These are phyloP conservation scores for Teleiodes luculella DNA, from an alignment of 2,888 invertebrate genomes.

Conservation along the genomic window DNA sequence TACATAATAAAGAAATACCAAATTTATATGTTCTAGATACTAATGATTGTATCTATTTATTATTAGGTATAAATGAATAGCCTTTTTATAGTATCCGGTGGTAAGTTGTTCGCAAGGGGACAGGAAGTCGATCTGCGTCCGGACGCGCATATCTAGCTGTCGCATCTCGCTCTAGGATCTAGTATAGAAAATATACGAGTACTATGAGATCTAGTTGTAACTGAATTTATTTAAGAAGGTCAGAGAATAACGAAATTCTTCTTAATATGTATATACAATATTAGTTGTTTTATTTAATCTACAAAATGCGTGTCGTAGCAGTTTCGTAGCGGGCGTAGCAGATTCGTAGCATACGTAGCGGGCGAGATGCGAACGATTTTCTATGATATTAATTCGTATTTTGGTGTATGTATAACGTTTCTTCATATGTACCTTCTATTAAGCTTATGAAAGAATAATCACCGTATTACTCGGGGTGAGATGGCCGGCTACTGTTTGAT, in stretches of 20 bases:
- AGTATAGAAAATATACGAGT: neutral
- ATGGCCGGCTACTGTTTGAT: conserved; percentile 57
- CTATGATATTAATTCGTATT: no score
- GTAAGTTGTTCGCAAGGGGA: conserved; percentile 27
- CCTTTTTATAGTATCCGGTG: neutral
- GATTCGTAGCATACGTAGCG: no score
- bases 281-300: no score
- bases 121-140: conserved; percentile 69
- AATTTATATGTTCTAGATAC: no score
- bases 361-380: no score
- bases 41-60: no score
- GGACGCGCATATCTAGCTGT: conserved; percentile 73
- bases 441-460: conserved; percentile 55
- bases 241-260: neutral
- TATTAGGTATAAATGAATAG: conserved; percentile 6
- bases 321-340: neutral
- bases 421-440: neutral
- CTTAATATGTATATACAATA: no score
- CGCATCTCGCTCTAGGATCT: conserved; percentile 52
- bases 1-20: no score
- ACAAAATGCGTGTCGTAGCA: neutral
- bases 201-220: neutral
- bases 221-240: neutral
- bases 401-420: no score
- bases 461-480: conserved; percentile 52